Evolutionary conservation across 2,888 invertebrate species (phyloP), one percentile per base, ranked within the genome.

Genomic region (Xylocampa areola): DNA sequence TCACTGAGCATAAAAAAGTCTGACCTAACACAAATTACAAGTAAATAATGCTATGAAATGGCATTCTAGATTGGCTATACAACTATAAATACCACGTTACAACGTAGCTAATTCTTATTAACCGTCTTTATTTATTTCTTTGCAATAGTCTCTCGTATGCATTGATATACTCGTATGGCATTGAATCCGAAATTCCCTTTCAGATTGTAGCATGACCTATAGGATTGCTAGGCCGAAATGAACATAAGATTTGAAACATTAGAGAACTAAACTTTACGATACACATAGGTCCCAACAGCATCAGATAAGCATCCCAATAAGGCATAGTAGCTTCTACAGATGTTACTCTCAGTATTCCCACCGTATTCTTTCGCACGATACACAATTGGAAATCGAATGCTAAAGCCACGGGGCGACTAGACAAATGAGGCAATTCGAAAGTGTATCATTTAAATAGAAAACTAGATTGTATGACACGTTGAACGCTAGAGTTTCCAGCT

Each of bases 371-470:
- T 64, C 57, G 40, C 66, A 67, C 62, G 58, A 32, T 25, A 64
- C 57, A 76, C 74, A 75, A 74, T 77, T 80, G 72, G 79, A 77
- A 77, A 76, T 75, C 72, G 71, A 61, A 64, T 65, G 45, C 52
- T 63, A 65, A 65, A 66, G 61, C 60, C 59, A 69, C 73, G 51
- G 50, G 68, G 61, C 70, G 10, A 67, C 71, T 73, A 70, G 81
- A 81, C 81, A 78, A 81, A 82, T 82, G 77, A 76, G 80, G 79
- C 70, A 60, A 76, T 81, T 76, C 61, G 82, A 83, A 81, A 83
- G 81, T 80, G 63, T 76, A 77, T 79, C 75, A 82, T 81, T 82
- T 84, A 81, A 82, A 83, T 81, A 81, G 83, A 82, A 82, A 83
- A 81, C 83, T 77, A 68, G 82, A 81, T 72, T 76, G 64, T 77